Base-by-base conservation (phyloP, 2,797 vertebrate genomes). In the Sebastes nivosus region DNA sequence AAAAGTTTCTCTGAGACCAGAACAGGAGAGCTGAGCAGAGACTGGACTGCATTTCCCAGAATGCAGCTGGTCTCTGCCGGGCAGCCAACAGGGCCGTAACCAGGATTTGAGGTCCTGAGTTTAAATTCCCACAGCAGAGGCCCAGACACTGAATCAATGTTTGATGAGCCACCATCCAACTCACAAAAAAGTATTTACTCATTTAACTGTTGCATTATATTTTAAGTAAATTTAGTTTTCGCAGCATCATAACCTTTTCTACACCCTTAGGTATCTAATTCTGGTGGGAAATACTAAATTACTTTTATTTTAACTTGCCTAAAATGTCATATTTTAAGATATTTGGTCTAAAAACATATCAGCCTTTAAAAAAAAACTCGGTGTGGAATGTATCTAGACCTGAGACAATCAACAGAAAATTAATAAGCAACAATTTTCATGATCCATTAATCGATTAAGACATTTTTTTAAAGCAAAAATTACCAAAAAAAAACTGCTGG, bases 11-110 rank as follows among this genome's bases (percentile, higher is more conserved):
- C 55, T 4, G 36, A 63, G 29, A 79, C 58, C 36, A 50, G 32
- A 60, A 7, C 20, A 46, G 60, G 14, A 81, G 2, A 67, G 64
- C 30, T 30, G 60, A 76, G 24, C 63, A 67, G 65, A 80, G 38
- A 46, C 65, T 7, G 65, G 54, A 87, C 84, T 80, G 27, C 86
- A 87, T 88, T 88, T 88, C 87, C 91, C 91, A 93, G 87, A 84
- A 90, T 92, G 87, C 90, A 88, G 27, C 80, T 74, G 79, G 76
- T 70, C 65, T 82, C 67, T 36, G 24, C n/a, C 8, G 9, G 72
- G 60, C 46, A 64, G 63, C 34, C 24, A 16, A 27, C 36, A 75
- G 65, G 57, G 24, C 55, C 0, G 14, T 1, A 32, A 30, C 25
- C 38, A 38, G 5, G 18, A 11, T 68, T 20, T 34, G 8, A 65